Conservation (phyloP, 2,113 vertebrate species). For the Mustela lutreola region DNA sequence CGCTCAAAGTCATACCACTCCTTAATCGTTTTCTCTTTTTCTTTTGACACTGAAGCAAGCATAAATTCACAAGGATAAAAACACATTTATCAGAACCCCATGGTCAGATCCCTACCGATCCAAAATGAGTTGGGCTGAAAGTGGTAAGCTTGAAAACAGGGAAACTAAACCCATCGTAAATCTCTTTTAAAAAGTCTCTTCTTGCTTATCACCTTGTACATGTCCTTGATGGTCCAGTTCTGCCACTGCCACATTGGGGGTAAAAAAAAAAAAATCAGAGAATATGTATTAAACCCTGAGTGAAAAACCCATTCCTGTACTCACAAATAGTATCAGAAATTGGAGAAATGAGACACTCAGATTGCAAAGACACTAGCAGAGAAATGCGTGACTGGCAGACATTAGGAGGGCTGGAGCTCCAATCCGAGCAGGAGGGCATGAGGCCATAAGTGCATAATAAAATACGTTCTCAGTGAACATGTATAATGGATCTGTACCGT, state of each 20-base stretch:
- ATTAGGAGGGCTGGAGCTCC: not conserved
- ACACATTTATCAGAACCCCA: slow-evolving; percentile 66
- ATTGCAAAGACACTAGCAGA: not conserved
- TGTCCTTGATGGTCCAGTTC: slow-evolving; percentile 56
- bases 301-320: not conserved
- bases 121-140: slow-evolving; percentile 38
- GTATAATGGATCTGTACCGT: accelerated
- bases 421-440: not conserved
- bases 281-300: not conserved
- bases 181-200: slow-evolving; percentile 61
- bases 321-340: not conserved
- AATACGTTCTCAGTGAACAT: not conserved
- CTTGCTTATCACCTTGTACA: slow-evolving; percentile 54
- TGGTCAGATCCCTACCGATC: slow-evolving; percentile 41
- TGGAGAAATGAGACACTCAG: slow-evolving; percentile 43
- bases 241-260: not conserved
- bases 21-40: slow-evolving; percentile 22
- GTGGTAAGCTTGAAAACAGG: not conserved
- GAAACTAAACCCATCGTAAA: slow-evolving; percentile 35
- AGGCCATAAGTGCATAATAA: not conserved
- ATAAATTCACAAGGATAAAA: slow-evolving; percentile 73
- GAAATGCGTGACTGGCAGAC: not conserved
- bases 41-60: slow-evolving; percentile 23
- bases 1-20: slow-evolving; percentile 61
- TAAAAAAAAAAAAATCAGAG: not conserved